phyloP scores from a whole-genome alignment of 2,797 vertebrate genomes.

The Poeciliopsis paucimaculata region DNA sequence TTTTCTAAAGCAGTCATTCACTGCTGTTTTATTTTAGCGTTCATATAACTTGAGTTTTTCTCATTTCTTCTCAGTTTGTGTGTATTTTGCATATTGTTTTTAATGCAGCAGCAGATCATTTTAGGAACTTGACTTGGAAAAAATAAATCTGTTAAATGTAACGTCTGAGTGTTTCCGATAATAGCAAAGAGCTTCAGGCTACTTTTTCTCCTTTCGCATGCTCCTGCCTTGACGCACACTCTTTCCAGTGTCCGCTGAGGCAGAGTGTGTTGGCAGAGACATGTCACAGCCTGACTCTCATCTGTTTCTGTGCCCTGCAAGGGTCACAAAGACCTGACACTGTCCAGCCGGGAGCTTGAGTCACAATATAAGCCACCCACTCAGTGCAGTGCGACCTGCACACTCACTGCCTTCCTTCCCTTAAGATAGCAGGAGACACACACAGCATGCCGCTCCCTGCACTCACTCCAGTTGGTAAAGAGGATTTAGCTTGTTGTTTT shows the following conservation, averaged over 20 bases:
- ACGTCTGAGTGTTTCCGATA: slow-evolving; percentile 31
- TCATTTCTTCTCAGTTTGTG: not conserved
- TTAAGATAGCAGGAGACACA: slow-evolving; percentile 13
- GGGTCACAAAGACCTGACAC: slow-evolving; percentile 49
- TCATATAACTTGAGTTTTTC: not conserved
- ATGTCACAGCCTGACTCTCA: slow-evolving; percentile 43
- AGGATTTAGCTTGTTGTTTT: slow-evolving; percentile 21
- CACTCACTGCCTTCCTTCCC: slow-evolving; percentile 10
- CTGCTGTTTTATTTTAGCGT: not conserved
- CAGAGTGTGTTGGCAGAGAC: slow-evolving; percentile 50
- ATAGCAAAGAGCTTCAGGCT: slow-evolving; percentile 39
- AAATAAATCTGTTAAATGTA: slow-evolving; percentile 30
- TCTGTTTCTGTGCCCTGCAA: slow-evolving; percentile 31
- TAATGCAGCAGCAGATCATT: not conserved
- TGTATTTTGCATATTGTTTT: not conserved
- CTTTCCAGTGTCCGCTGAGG: slow-evolving; percentile 54
- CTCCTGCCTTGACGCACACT: slow-evolving; percentile 55
- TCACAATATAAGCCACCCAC: slow-evolving; percentile 59
- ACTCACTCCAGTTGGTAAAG: slow-evolving; percentile 22
- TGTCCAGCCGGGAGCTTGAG: slow-evolving; percentile 44
- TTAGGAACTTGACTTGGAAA: slow-evolving; percentile 16
- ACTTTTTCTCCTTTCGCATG: slow-evolving; percentile 36
- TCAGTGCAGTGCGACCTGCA: slow-evolving; percentile 34
- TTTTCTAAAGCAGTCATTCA: not conserved
- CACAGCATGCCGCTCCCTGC: slow-evolving; percentile 25